Conservation (phyloP, 2,888 invertebrate genomes). For the Koerneria pararmatus region DNA sequence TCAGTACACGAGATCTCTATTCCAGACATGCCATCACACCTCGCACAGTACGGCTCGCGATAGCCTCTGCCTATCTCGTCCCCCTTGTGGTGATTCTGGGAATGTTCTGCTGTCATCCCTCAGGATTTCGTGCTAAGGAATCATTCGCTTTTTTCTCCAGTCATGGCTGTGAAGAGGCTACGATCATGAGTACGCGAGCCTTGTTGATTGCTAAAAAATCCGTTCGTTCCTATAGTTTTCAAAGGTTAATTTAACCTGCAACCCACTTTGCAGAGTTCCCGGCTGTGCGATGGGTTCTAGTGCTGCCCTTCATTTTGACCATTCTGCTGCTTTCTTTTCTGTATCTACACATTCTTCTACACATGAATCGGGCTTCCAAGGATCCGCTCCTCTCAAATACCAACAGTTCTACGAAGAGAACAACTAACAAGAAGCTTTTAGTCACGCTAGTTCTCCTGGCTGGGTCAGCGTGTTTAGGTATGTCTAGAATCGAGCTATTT, state of each 20-base stretch:
- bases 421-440: slow-evolving; percentile 43
- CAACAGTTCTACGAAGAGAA: slow-evolving; percentile 30
- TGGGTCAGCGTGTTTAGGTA: slow-evolving; percentile 47
- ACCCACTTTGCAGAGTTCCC: slow-evolving; percentile 36
- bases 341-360: slow-evolving; percentile 48
- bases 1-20: no score
- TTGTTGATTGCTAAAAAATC: slow-evolving; percentile 17
- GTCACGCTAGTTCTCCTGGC: slow-evolving; percentile 48
- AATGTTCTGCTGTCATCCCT: slow-evolving; percentile 43
- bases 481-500: no score
- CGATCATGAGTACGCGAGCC: slow-evolving; percentile 35
- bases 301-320: slow-evolving; percentile 48
- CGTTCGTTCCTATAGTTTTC: neutral
- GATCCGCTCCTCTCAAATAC: slow-evolving; percentile 30
- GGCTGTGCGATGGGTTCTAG: slow-evolving; percentile 41
- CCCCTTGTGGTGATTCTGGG: slow-evolving; percentile 40
- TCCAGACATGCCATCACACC: slow-evolving; percentile 35
- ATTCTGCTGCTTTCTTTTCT: slow-evolving; percentile 43
- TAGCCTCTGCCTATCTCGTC: slow-evolving; percentile 39
- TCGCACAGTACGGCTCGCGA: slow-evolving; percentile 32
- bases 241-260: neutral
- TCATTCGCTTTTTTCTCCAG: slow-evolving; percentile 46
- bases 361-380: slow-evolving; percentile 45
- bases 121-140: slow-evolving; percentile 39
- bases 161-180: slow-evolving; percentile 38